phyloP scores from a whole-genome alignment of 2,797 vertebrate genomes.

The Amblyraja radiata region DNA sequence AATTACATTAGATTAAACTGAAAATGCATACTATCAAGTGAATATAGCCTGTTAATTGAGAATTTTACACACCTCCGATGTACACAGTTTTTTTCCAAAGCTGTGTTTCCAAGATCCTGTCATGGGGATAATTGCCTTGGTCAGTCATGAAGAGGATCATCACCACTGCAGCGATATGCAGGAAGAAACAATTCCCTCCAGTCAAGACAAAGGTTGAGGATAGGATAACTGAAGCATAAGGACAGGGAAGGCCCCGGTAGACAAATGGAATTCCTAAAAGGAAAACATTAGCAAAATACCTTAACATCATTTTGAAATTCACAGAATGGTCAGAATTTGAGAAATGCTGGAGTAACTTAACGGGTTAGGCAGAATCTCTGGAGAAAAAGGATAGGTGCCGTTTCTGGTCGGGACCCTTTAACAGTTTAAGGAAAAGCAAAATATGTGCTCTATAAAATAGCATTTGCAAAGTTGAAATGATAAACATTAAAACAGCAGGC shows the following conservation, averaged over 20 bases:
- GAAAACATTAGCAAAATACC: not conserved
- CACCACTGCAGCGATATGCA: constrained; percentile 62
- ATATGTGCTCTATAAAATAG: not conserved
- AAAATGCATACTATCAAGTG: not conserved
- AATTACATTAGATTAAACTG: not conserved
- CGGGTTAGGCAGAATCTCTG: too few species aligned
- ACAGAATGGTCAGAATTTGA: not conserved
- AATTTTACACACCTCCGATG: constrained; percentile 65
- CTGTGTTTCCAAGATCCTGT: constrained; percentile 83
- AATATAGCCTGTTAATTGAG: too few species aligned
- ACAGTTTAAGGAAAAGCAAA: not conserved
- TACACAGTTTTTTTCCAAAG: constrained; percentile 86
- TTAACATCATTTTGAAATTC: not conserved
- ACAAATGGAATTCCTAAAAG: constrained; percentile 70
- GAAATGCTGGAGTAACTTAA: too few species aligned
- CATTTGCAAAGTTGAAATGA: not conserved
- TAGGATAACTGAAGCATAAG: constrained; percentile 78
- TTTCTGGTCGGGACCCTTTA: not conserved
- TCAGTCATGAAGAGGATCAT: constrained; percentile 87
- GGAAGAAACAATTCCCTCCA: constrained; percentile 60
- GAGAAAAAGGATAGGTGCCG: too few species aligned
- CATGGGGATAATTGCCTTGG: constrained; percentile 78
- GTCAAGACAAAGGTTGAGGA: constrained; percentile 71
- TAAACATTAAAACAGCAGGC: not conserved
- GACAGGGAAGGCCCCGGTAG: constrained; percentile 82